phyloP scores from a whole-genome alignment of 2,113 vertebrate species.

The Paramisgurnus dabryanus region DNA sequence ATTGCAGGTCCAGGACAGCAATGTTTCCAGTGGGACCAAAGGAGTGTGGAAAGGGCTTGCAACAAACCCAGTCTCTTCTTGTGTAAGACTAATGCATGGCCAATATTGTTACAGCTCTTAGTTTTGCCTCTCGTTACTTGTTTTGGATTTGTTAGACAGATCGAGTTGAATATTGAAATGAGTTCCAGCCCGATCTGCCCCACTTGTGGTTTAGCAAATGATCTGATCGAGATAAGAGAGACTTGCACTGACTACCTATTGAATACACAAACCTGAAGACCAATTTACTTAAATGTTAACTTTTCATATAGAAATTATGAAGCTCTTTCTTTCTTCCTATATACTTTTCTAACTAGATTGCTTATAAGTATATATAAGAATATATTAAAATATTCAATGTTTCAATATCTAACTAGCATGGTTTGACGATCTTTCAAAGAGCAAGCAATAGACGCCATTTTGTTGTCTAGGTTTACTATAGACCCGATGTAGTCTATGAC shows the following conservation, averaged over 20 bases:
- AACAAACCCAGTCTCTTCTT: neutral
- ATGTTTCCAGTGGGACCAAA: neutral
- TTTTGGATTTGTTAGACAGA: conserved; percentile 35
- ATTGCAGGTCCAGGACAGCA: neutral
- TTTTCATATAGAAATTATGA: conserved; percentile 5
- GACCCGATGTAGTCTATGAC: too few species aligned
- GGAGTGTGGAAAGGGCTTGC: conserved; percentile 8
- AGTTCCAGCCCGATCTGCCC: conserved; percentile 52
- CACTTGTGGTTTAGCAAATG: conserved; percentile 39
- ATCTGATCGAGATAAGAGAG: conserved; percentile 41
- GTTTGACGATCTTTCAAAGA: too few species aligned
- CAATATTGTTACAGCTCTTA: conserved; percentile 6
- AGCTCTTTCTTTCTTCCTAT: too few species aligned
- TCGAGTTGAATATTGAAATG: conserved; percentile 54
- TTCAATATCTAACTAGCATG: too few species aligned
- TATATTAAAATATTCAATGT: too few species aligned
- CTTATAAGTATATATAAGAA: too few species aligned
- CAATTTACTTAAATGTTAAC: conserved; percentile 36
- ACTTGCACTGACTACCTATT: conserved; percentile 20
- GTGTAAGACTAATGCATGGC: conserved; percentile 6
- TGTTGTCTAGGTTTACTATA: too few species aligned
- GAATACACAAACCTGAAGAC: conserved; percentile 41
- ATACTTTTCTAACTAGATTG: too few species aligned
- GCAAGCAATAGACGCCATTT: too few species aligned
- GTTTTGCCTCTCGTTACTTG: conserved; percentile 29